Percentiles rank a stretch among this genome's conserved stretches.
Evolutionary conservation across 2,888 invertebrate species (phyloP).

Genomic region (Sipunculus nudus): DNA sequence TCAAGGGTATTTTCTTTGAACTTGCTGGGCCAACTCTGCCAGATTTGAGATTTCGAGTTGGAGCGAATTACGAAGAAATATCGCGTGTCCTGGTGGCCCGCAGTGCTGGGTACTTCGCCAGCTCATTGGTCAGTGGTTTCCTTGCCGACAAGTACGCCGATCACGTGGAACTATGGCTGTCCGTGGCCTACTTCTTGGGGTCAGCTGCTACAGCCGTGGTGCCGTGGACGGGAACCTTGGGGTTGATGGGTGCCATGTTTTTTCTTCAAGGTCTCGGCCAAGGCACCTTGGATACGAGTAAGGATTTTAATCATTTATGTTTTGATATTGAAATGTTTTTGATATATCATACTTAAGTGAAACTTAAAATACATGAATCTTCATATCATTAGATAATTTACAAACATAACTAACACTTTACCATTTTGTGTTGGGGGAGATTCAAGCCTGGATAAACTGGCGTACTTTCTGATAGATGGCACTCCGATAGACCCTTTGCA

Average conservation of each 20-base stretch:
- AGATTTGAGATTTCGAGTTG: background rate
- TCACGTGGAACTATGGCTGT: constrained; percentile 14
- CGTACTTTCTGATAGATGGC: too few species aligned
- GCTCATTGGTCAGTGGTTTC: background rate
- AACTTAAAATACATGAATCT: too few species aligned
- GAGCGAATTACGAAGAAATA: constrained; percentile 9
- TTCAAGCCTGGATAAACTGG: too few species aligned
- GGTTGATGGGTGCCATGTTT: background rate
- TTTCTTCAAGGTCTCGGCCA: background rate
- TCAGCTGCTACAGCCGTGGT: constrained; percentile 11
- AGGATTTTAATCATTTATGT: too few species aligned
- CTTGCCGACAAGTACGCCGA: too few species aligned
- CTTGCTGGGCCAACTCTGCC: constrained; percentile 14
- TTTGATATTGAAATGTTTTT: too few species aligned
- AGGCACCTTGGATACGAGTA: background rate
- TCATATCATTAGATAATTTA: too few species aligned
- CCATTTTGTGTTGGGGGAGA: too few species aligned
- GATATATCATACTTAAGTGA: too few species aligned
- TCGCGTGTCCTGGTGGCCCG: constrained; percentile 15
- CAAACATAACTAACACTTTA: too few species aligned
- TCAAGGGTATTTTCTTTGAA: constrained; percentile 15
- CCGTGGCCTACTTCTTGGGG: constrained; percentile 6
- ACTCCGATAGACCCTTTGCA: too few species aligned
- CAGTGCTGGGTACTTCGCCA: background rate
- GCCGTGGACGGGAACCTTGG: background rate